Percentiles rank a stretch among this genome's conserved stretches.
Evolutionary conservation across 2,113 vertebrate species (phyloP).

Genomic region (Hystrix cristata): DNA sequence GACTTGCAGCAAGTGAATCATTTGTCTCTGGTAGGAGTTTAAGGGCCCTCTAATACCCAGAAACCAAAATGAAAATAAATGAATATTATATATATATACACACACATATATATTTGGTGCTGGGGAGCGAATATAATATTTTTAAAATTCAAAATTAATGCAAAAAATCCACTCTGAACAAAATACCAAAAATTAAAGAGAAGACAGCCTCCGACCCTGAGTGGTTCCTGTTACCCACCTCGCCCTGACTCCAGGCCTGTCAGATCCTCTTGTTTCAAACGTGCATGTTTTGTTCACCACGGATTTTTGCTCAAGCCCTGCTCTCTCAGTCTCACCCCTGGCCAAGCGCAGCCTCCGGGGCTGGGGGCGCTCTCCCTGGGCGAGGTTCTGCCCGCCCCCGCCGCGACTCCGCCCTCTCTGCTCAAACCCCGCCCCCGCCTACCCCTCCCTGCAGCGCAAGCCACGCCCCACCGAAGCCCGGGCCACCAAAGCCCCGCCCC

Average conservation of each 20-base stretch:
- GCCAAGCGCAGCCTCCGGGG: background rate
- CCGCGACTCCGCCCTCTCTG: background rate
- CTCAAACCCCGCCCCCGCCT: background rate
- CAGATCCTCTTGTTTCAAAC: background rate
- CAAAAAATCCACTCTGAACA: no score
- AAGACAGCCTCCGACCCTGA: background rate
- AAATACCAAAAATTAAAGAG: background rate
- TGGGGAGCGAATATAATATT: background rate
- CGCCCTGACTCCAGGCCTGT: background rate
- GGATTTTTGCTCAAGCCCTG: background rate
- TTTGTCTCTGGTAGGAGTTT: background rate
- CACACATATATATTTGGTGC: no score
- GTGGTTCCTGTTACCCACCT: background rate
- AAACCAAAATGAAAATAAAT: background rate
- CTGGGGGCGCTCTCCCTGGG: background rate
- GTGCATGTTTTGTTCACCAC: background rate
- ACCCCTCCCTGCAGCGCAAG: background rate
- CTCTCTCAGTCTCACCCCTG: no score
- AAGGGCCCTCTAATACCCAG: background rate
- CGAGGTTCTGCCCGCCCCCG: background rate
- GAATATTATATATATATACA: no score
- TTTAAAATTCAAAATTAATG: background rate
- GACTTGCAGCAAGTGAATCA: background rate
- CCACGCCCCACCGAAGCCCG: background rate
- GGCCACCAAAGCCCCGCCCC: background rate